Base-by-base conservation (phyloP, 2,113 vertebrate species). In the Chunga burmeisteri region DNA sequence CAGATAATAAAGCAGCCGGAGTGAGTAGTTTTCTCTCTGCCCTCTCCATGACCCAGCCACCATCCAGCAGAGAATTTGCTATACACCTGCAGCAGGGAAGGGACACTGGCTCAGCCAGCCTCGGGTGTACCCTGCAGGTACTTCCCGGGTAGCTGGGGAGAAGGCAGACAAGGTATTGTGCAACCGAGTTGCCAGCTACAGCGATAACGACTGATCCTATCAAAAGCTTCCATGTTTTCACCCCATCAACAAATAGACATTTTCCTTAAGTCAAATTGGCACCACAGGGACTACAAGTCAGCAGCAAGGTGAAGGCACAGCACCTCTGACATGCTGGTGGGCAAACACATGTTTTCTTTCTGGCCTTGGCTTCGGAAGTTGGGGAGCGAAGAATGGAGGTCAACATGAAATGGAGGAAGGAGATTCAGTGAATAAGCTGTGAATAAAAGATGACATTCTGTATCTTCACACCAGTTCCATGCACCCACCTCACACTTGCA, bases 131-230 rank as follows among this genome's bases (percentile, higher is more conserved):
- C 40, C 7, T 86, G 32, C 13, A 77, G 38, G 53, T 62, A 8
- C 34, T 25, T 61, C 77, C 15, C 14, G n/a, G n/a, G 14, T 61
- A 40, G 55, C 11, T 40, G 50, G 17, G 56, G 26, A 50, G 47
- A 36, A 82, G 34, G 71, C 67, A 63, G 32, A 75, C 63, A 9
- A 44, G 40, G 6, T 25, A 13, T 12, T 40, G 9, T 73, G 59
- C 1, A 3, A 75, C 8, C 8, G 7, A 6, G 4, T 62, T 85
- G 19, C 19, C 53, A 82, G 68, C 53, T 70, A 59, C 26, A 66
- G 10, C 0, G 1, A 15, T 75, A 58, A 50, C 0, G 2, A 30
- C 32, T 44, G 81, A 55, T 52, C 21, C 42, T 27, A 49, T 62
- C 18, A 30, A 56, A 86, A 86, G 27, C 4, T 47, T 52, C 34